These are phyloP conservation scores for Anas bernieri DNA, from an alignment of 2,797 vertebrate species.

Conservation along the genomic window DNA sequence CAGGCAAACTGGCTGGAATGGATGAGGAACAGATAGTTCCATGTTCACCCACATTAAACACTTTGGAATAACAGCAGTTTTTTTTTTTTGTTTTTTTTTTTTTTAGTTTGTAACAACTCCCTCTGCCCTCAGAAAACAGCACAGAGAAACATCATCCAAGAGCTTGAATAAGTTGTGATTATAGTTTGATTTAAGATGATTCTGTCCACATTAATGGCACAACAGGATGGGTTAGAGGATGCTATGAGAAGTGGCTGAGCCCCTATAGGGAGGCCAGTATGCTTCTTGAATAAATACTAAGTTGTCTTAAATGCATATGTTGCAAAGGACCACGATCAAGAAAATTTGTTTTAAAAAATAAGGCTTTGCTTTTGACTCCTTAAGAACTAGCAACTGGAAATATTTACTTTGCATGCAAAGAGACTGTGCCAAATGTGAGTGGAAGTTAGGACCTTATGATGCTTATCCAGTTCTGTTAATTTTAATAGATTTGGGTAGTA, in stretches of 20 bases:
- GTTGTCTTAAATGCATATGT: accelerated
- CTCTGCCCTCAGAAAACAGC: neutral
- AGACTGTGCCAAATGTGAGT: neutral
- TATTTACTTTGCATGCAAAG: neutral
- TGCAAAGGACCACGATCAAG: neutral
- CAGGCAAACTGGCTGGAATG: neutral
- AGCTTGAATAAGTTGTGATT: neutral
- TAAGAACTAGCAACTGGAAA: neutral
- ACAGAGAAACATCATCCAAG: neutral
- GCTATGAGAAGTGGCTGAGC: neutral
- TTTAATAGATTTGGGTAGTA: neutral
- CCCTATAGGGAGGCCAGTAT: neutral
- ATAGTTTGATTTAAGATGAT: neutral
- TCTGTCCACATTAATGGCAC: neutral
- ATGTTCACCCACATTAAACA: accelerated
- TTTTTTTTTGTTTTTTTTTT: neutral
- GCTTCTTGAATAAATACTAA: neutral
- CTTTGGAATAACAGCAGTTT: neutral
- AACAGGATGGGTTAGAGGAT: neutral
- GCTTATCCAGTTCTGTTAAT: neutral
- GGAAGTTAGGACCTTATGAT: neutral
- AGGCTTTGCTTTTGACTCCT: neutral
- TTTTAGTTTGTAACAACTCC: neutral
- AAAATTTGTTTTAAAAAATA: neutral
- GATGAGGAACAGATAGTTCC: neutral